phyloP scores from a whole-genome alignment of 2,797 vertebrate genomes.

The Neostethus bicornis region DNA sequence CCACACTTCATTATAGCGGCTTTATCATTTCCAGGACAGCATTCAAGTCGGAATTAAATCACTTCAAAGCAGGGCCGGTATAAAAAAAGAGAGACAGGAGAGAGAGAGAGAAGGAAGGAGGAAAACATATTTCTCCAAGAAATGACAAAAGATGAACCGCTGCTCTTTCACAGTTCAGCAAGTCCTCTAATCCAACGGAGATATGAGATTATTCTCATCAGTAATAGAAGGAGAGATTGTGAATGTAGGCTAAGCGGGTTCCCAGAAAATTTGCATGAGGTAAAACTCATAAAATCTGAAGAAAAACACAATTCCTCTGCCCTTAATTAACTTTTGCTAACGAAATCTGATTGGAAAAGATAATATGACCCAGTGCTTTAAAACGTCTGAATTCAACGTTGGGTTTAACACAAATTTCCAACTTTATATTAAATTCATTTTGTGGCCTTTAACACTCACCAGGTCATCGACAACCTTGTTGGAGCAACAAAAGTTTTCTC shows the following conservation, averaged over 20 bases:
- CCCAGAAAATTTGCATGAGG: conserved; percentile 37
- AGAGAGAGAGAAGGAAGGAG: background rate
- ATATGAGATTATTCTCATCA: conserved; percentile 69
- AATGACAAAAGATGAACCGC: conserved; percentile 44
- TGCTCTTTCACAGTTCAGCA: conserved; percentile 46
- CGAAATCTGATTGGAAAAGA: conserved; percentile 28
- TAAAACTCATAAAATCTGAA: conserved; percentile 37
- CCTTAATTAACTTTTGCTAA: conserved; percentile 22
- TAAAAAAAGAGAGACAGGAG: conserved; percentile 9
- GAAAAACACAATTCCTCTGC: conserved; percentile 7
- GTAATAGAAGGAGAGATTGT: conserved; percentile 41
- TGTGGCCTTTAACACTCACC: too few relatives aligned
- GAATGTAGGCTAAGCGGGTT: conserved; percentile 67
- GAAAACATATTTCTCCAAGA: conserved; percentile 35
- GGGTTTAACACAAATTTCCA: background rate
- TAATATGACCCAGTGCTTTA: conserved; percentile 9
- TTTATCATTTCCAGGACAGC: conserved; percentile 66
- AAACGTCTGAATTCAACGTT: background rate
- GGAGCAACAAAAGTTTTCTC: too few relatives aligned
- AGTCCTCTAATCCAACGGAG: conserved; percentile 65
- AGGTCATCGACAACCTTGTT: too few relatives aligned
- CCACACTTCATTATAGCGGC: conserved; percentile 60
- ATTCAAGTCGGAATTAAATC: conserved; percentile 58
- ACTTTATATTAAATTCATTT: too few relatives aligned
- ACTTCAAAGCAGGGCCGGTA: conserved; percentile 56